Base-by-base conservation (phyloP, 2,888 invertebrate genomes). In the Orgyia antiqua region DNA sequence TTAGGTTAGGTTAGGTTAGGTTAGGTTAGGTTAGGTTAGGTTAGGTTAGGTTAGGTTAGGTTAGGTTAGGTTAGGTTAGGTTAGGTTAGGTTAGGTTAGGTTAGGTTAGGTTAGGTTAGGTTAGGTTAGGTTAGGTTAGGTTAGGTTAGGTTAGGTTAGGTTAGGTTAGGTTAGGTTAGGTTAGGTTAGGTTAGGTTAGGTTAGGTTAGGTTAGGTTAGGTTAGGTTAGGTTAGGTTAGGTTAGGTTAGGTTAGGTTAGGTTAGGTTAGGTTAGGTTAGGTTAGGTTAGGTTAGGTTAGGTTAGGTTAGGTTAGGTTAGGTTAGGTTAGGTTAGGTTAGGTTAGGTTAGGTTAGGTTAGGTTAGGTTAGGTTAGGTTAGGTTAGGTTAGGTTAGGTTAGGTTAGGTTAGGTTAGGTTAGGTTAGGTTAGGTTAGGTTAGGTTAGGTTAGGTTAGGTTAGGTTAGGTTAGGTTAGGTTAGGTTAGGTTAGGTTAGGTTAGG, bases 311-410 rank as follows among this genome's bases (percentile, higher is more conserved):
- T n/a, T n/a, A n/a, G n/a, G n/a, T n/a, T n/a, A n/a, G n/a, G n/a
- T n/a, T n/a, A n/a, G n/a, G n/a, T n/a, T n/a, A n/a, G n/a, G n/a
- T n/a, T n/a, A n/a, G n/a, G n/a, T n/a, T n/a, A n/a, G n/a, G n/a
- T n/a, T n/a, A n/a, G n/a, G n/a, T n/a, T n/a, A n/a, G n/a, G n/a
- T n/a, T n/a, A n/a, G n/a, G n/a, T n/a, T n/a, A n/a, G n/a, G n/a
- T n/a, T 39, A 39, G 39, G 35, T 39, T 36, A 36, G 39, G 35
- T 39, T 39, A 39, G 39, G 35, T 39, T 35, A 35, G 39, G 34
- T 39, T 35, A 35, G 39, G 39, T 39, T 39, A 39, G 39, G 39
- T 39, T 39, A 39, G 39, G 39, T 39, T 39, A 39, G 39, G 39
- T 39, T 39, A 32, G 31, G 37, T 33, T 34, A 34, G n/a, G 27